Base-by-base conservation (phyloP, 2,888 invertebrate species). In the Epistrophe grossulariae region DNA sequence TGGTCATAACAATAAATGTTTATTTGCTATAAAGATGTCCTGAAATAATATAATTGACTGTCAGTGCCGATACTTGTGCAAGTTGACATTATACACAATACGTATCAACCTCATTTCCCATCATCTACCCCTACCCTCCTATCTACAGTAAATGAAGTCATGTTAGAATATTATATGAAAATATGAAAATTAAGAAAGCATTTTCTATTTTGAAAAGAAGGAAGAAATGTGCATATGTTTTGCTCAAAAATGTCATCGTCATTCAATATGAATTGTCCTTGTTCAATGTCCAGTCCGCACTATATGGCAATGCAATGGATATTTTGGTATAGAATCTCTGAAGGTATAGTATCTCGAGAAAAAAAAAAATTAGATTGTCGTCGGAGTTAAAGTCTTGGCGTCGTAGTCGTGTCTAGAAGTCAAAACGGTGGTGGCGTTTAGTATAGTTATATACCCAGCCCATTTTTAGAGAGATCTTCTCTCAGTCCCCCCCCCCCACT, bases 141-240 rank as follows among this genome's bases (percentile, higher is more conserved):
- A 31, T 9, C 1, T 35, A 57, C 9, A 31, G 8, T n/a, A 35
- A 31, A 57, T 57, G 43, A 70, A 60, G 15, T 81, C 77, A 76
- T 72, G 81, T 73, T 78, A 35, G n/a, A 57, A 13, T 10, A 3
- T 24, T 24, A 45, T 73, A 66, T 60, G 52, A 4, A 79, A 72
- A 80, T 84, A 73, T 77, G 80, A 68, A 84, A 76, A 84, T 84
- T 84, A 79, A 73, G 77, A 80, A 84, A 79, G 57, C 66, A 84
- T 77, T 80, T 24, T 76, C 55, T 72, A 72, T 72, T 84, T 52
- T 28, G 13, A 38, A 59, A 57, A 52, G 10, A 19, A 52, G 5
- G 6, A 4, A 55, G 19, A 24, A 4, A 31, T n/a, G 5, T 76
- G 72, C 68, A 81, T 84, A 71, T 50, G 66, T 50, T 55, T 24